Percentiles rank a stretch among this genome's conserved stretches.
Evolutionary conservation across 2,888 invertebrate genomes (phyloP).

Genomic region (Sericinus montela): DNA sequence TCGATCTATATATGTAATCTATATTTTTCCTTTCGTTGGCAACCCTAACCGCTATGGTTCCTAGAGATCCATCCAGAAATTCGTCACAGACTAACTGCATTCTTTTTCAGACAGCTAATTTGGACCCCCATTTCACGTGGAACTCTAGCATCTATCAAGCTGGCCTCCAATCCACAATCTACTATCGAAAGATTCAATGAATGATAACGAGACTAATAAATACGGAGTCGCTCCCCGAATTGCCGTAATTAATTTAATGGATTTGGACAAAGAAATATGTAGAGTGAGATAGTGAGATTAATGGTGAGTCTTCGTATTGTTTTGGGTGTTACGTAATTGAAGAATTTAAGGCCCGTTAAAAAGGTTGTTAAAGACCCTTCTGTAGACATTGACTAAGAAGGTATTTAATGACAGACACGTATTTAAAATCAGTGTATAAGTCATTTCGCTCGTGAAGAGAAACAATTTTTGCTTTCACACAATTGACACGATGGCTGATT

Average conservation of each 20-base stretch:
- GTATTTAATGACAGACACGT: too few relatives aligned
- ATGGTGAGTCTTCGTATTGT: slow-evolving; percentile 54
- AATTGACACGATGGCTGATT: too few relatives aligned
- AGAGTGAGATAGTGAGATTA: slow-evolving; percentile 74
- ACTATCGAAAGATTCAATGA: slow-evolving; percentile 65
- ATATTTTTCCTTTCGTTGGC: background rate
- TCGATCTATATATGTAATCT: too few relatives aligned
- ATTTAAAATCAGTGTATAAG: too few relatives aligned
- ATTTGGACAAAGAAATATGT: slow-evolving; percentile 79
- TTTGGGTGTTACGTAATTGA: slow-evolving; percentile 49
- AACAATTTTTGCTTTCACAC: too few relatives aligned
- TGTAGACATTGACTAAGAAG: background rate
- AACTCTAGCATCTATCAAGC: slow-evolving; percentile 68
- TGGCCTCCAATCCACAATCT: slow-evolving; percentile 23
- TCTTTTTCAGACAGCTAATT: slow-evolving; percentile 73
- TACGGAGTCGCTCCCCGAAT: slow-evolving; percentile 72
- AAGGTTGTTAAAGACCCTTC: background rate
- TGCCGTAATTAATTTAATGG: slow-evolving; percentile 77
- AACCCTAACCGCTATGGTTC: slow-evolving; percentile 29
- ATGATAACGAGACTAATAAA: slow-evolving; percentile 79
- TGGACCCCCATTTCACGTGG: slow-evolving; percentile 68
- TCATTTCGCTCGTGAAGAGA: too few relatives aligned
- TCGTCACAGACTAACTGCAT: slow-evolving; percentile 71
- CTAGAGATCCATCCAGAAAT: slow-evolving; percentile 45
- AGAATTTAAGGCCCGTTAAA: slow-evolving; percentile 17